Conservation (phyloP, 2,113 vertebrate species). For the Amphiprion ocellaris region DNA sequence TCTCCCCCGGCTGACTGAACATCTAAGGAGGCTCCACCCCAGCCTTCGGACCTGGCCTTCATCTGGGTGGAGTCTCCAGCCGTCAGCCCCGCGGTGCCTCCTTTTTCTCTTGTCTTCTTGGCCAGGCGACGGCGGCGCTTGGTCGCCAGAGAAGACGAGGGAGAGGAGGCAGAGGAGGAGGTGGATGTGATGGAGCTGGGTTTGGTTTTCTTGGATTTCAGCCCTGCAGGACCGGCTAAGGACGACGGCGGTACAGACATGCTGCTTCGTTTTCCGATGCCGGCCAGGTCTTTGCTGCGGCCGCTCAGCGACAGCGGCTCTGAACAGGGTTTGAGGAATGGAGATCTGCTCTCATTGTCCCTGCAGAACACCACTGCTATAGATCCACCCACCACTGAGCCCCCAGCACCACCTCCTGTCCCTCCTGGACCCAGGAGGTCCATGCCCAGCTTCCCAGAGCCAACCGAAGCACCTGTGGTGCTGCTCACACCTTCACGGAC, state of each 20-base stretch:
- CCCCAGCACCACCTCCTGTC: slow-evolving; percentile 72
- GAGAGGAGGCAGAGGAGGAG: slow-evolving; percentile 85
- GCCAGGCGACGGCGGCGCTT: slow-evolving; percentile 81
- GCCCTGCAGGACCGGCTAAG: slow-evolving; percentile 49
- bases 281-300: slow-evolving; percentile 75
- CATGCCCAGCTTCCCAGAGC: slow-evolving; percentile 80
- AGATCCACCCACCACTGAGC: slow-evolving; percentile 86
- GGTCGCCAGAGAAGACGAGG: slow-evolving; percentile 76
- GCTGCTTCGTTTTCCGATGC: slow-evolving; percentile 72
- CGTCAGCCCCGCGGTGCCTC: neutral
- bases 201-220: slow-evolving; percentile 84
- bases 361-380: slow-evolving; percentile 94
- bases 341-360: slow-evolving; percentile 92
- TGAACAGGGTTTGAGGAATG: slow-evolving; percentile 89
- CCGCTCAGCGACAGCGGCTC: slow-evolving; percentile 76
- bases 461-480: slow-evolving; percentile 84
- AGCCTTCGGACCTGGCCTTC: slow-evolving; percentile 63
- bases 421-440: slow-evolving; percentile 79
- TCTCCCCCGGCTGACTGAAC: slow-evolving; percentile 59
- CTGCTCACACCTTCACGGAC: slow-evolving; percentile 94
- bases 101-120: slow-evolving; percentile 80
- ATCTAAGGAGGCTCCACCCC: slow-evolving; percentile 69
- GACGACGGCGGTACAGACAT: slow-evolving; percentile 63
- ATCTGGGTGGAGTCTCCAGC: slow-evolving; percentile 57
- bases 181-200: slow-evolving; percentile 86